These are phyloP conservation scores for Oxycera nigricornis DNA, from an alignment of 2,888 invertebrate genomes.

Conservation along the genomic window DNA sequence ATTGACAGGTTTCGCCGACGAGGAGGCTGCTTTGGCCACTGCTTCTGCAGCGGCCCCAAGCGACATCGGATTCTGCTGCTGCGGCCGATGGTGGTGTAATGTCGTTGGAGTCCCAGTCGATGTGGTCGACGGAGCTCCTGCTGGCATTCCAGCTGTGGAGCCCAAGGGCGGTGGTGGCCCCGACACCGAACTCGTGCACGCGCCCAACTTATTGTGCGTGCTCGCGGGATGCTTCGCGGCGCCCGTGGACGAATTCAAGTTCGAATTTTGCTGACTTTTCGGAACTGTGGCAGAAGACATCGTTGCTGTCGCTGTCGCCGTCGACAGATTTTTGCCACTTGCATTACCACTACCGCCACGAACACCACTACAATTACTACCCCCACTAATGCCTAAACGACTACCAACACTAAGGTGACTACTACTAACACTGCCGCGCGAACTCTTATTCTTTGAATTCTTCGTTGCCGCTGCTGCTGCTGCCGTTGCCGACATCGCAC, in stretches of 20 bases:
- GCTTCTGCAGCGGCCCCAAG: conserved; percentile 14
- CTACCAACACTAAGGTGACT: conserved; percentile 46
- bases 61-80: conserved; percentile 38
- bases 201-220: conserved; percentile 28
- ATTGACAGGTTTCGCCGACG: conserved; percentile 53
- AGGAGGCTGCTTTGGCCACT: conserved; percentile 16
- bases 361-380: conserved; percentile 47
- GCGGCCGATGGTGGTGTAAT: conserved; percentile 54
- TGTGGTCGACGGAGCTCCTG: conserved; percentile 39
- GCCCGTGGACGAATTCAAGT: conserved; percentile 4
- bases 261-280: conserved; percentile 36
- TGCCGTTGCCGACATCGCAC: conserved; percentile 41
- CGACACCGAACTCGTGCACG: background rate
- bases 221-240: conserved; percentile 11
- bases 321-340: conserved; percentile 53
- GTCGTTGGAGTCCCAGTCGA: conserved; percentile 39
- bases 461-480: conserved; percentile 50
- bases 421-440: conserved; percentile 47
- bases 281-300: conserved; percentile 37
- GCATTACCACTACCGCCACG: conserved; percentile 50
- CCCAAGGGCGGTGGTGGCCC: conserved; percentile 5
- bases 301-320: conserved; percentile 37
- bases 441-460: conserved; percentile 43
- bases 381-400: conserved; percentile 32
- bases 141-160: conserved; percentile 26